Evolutionary conservation across 92 coral and sea anemone genomes (phyloP), one percentile per base, ranked within the genome.

Genomic region (Montipora capitata): DNA sequence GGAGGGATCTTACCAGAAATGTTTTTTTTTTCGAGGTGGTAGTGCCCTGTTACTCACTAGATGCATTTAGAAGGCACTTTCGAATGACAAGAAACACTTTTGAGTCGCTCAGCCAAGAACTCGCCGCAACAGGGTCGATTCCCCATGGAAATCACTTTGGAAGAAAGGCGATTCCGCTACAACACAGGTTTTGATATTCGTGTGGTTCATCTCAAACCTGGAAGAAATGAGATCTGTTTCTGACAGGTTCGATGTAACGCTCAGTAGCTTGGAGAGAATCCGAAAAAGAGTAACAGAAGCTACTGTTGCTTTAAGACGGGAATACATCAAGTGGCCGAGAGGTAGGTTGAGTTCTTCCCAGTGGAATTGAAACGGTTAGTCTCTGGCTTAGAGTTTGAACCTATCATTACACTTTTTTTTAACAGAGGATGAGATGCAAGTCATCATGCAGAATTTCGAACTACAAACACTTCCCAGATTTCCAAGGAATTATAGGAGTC

Each of bases 131-230:
- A 48, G 84, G 92, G 42, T 18, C 48, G 68, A 83, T 89, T 54
- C 79, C 84, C 11, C 62, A 7, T 54, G 79, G 84, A 83, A 82
- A 89, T 72, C 35, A 38, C 67, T 61, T 61, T 61, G 67, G 67
- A 61, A 61, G 35, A 61, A 61, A 61, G 70, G 84, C 93, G 10
- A 93, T 93, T 44, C 90, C 93, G 40, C 56, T 70, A 0, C 15
- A 75, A 6, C 77, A 92, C 94, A 92, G 58, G 78, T 92, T 18
- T 71, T 83, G 40, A 52, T 70, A 3, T 84, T 84, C 83, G 51
- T 92, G 39, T 92, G 95, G 96, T 85, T 63, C 10, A 75, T 88
- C 6, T 78, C 95, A 11, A 88, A 88, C 68, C 41, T 16, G 7
- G 95, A 92, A 68, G 62, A 62, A 2, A 92, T 79, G 38, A 63